Evolutionary conservation across 2,797 vertebrate genomes (phyloP), one percentile per base, ranked within the genome.

Genomic region (Aeoliscus strigatus): DNA sequence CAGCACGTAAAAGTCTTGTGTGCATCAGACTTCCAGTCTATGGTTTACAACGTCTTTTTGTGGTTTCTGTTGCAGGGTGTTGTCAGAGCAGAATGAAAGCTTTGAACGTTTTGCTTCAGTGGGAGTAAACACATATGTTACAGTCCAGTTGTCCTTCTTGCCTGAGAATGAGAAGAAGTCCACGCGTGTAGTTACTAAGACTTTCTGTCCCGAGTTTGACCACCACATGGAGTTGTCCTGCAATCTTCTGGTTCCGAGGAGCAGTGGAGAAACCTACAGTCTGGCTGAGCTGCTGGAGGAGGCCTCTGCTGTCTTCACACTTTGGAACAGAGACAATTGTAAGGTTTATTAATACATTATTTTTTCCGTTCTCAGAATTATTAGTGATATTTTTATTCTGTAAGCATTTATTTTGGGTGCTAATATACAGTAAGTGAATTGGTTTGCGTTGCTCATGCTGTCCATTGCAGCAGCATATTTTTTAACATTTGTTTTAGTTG

Each of bases 121-220:
- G 2, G 96, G 93, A 4, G 86, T 96, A 30, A 97, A 94, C 14
- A 17, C 88, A 0, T 96, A 87, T 1, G 79, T 96, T 39, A 86
- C 87, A 0, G 60, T 86, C 38, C 88, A 91, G 38, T 81, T 91
- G 24, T 90, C 94, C 59, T 93, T 97, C 77, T 71, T 94, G 17
- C 89, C 92, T 0, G 88, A 83, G 33, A 73, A 50, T 3, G 90
- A 91, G 61, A 56, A 45, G 12, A 83, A 80, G 47, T 70, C 33
- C 49, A 96, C 93, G 0, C 87, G 38, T 0, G 56, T 89, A 1
- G 87, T 87, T 9, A 87, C 89, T 41, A 73, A 72, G 48, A 85
- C 87, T 10, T 99, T 98, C 82, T 95, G 89, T 72, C 96, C 96
- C 0, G 88, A 94, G 48, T 98, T 96, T 1, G 80, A 91, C 55